Evolutionary conservation across 2,113 vertebrate genomes (phyloP), one percentile per base, ranked within the genome.

Genomic region (Pseudopipra pipra): DNA sequence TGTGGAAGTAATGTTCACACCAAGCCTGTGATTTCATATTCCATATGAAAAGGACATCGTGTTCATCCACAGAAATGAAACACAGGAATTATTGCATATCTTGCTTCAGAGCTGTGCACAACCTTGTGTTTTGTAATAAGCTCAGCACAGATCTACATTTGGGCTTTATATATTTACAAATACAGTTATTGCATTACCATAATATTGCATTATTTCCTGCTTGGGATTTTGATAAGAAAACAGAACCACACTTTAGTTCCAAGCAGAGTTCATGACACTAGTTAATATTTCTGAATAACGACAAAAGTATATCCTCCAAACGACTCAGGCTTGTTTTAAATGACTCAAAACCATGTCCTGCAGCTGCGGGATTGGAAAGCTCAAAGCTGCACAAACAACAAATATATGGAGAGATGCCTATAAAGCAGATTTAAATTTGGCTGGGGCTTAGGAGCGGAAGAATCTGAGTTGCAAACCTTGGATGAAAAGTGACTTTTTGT

Each of bases 351-450:
- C 54, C 72, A 52, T 56, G 89, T 91, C 74, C 89, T 90, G 75
- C 96, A 97, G 96, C 96, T 97, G 96, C 78, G 58, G 82, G 75
- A 81, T 7, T 95, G 93, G 85, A 93, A 95, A 84, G 70, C 95
- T 94, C 72, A 51, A 95, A 92, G 78, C 85, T 95, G 52, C 46
- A 88, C 81, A 95, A 96, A 95, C 81, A 95, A 92, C 55, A 91
- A 87, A 87, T 96, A 85, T 93, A 91, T 95, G 96, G 94, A 95
- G 93, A 86, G 52, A 54, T 86, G 96, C 89, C 95, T 95, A 59
- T 92, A 88, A 95, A 96, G 73, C 94, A 95, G 87, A 78, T 92
- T 94, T 89, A 90, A 55, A 83, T 85, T 93, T 96, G 95, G 85
- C 96, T 80, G 80, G 46, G 51, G 70, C 71, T 97, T 94, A 87